Evolutionary conservation across 2,888 invertebrate species (phyloP), one percentile per base, ranked within the genome.

Genomic region (Lasioglossum malachurum): DNA sequence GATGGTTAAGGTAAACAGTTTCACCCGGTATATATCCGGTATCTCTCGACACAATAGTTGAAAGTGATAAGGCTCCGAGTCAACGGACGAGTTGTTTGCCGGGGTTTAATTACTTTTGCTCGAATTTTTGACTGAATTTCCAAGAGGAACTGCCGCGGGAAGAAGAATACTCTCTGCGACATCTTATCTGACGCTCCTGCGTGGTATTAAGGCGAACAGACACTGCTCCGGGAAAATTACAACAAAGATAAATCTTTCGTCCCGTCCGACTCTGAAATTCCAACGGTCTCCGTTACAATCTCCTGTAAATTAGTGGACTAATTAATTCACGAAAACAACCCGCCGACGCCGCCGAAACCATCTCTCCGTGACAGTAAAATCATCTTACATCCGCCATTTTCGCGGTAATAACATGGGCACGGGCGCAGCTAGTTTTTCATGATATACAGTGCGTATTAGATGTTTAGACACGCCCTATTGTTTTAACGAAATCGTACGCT

Each of bases 101-200:
- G 14, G 53, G 53, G 44, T 84, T 84, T 83, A 84, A 83, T 76
- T 84, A 84, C 83, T 84, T 83, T 71, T 71, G 16, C 73, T 71
- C 49, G 69, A 77, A 57, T 73, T 78, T 49, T 83, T 31, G 7
- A 14, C 49, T 35, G 69, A 75, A 84, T 75, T 78, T 78, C 46
- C 49, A 4, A 44, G 69, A 35, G 27, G 41, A 57, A 74, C 49
- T 67, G 38, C 35, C 69, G 23, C 16, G 57, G 41, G 7, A 73
- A 49, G 49, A 69, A 74, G 67, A 38, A 77, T 82, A 49, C 41
- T 74, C 64, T 2, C 57, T 3, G 41, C 75, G 35, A 72, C 78
- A 44, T 83, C 78, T 75, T 38, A 75, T 73, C 78, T 49, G 72
- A 78, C 49, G 72, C 78, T 38, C 35, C 49, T 35, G 23, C 19